Base-by-base conservation (phyloP, 2,888 invertebrate genomes). In the Habrosyne pyritoides region DNA sequence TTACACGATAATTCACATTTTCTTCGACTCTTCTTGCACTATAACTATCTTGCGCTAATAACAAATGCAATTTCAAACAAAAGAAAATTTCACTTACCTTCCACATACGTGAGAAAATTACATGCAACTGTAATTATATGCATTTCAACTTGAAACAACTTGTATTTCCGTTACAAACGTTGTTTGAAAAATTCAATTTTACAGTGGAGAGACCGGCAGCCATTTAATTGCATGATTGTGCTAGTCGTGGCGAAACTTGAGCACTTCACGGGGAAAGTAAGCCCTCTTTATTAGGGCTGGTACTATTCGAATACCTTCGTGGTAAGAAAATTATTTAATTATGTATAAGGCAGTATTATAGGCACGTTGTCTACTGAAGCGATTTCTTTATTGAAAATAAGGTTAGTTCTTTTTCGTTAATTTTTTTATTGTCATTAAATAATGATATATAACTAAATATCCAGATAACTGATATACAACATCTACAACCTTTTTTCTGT, bases 111-210 rank as follows among this genome's bases (percentile, higher is more conserved):
- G 42, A 42, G 18, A 42, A 42, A 42, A 42, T n/a, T n/a, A 33
- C n/a, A 33, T 18, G 18, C 36, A 14, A 36, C 8, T 42, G 36
- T 42, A 42, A 42, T 42, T 42, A 42, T 42, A 18, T 18, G 18
- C 18, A 42, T 42, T 42, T 42, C 42, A 42, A 42, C 8, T 42
- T 42, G 42, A 42, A 42, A 42, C 42, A 42, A 42, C 42, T 3
- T 18, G n/a, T 6, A 8, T 42, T 42, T 18, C 42, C 42, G 18
- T 8, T 42, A 8, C 14, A 18, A 42, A 42, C 8, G 42, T 42
- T 14, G 36, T 42, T 42, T 18, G 18, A 42, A 42, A 42, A 42
- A 42, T 42, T 42, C 42, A 42, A 42, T 42, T 42, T 42, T n/a
- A 42, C 42, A 18, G 42, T 18, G 18, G 18, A 42, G 7, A 18